Evolutionary conservation across 2,113 vertebrate species (phyloP).

Genomic region (Corythaeola cristata): DNA sequence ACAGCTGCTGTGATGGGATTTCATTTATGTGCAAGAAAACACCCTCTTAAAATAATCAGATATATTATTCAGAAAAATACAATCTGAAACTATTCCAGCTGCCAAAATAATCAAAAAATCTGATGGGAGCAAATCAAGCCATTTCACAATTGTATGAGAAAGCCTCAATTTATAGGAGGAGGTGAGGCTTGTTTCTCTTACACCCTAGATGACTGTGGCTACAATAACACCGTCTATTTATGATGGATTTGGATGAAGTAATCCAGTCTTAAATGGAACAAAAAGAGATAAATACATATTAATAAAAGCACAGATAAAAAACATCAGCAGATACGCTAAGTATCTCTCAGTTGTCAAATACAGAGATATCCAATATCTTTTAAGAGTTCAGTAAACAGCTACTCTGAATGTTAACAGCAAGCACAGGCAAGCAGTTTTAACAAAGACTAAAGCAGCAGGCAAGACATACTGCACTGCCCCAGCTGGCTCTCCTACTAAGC

Average conservation of each 20-base stretch:
- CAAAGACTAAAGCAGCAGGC: neutral
- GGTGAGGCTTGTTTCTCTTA: neutral
- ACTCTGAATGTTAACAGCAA: neutral
- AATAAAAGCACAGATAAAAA: neutral
- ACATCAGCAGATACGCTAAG: neutral
- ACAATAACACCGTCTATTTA: neutral
- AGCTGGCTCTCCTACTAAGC: neutral
- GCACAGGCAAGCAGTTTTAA: neutral
- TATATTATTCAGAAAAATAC: constrained; percentile 24
- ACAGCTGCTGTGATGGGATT: constrained; percentile 25
- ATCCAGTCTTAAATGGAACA: neutral
- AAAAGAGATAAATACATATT: neutral
- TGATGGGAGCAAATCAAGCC: neutral
- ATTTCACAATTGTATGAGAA: constrained; percentile 4
- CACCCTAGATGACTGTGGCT: neutral
- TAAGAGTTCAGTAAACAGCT: neutral
- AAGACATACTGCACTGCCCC: neutral
- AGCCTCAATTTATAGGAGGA: neutral
- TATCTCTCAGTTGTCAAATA: neutral
- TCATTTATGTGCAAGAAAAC: constrained; percentile 9
- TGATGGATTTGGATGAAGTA: neutral
- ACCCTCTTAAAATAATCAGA: constrained; percentile 19
- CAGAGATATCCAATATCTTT: neutral
- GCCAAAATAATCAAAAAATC: constrained; percentile 1
- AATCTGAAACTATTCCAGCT: constrained; percentile 15